Evolutionary conservation across 2,888 invertebrate genomes (phyloP), one percentile per base, ranked within the genome.

Genomic region (Drosophila ezoana): DNA sequence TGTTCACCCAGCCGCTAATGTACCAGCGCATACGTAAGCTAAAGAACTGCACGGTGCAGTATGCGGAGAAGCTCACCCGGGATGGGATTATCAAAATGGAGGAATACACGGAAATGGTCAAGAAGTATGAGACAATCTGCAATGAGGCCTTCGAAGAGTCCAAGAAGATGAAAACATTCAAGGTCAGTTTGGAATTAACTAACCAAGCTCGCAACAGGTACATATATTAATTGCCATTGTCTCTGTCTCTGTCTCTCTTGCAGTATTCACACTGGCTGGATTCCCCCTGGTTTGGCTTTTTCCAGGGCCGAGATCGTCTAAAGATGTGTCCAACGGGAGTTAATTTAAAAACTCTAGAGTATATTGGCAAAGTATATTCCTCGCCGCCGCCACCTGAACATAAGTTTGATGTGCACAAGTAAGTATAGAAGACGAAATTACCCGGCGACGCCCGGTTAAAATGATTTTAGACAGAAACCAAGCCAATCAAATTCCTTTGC

Each of bases 1-100:
- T 96, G 95, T 96, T 97, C 92, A 98, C 98, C 9, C 98, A 98
- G 91, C 98, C 98, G 0, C 93, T 97, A 63, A 98, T 98, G 97
- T 98, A 98, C 93, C 95, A 96, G 90, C 95, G 95, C 86, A 97
- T 98, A 75, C 93, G 93, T 43, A 92, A 93, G 23, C 94, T 94
- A 85, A 90, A 90, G 87, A 93, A 94, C 1, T 92, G 93, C 45
- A 93, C 96, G 51, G 92, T 94, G 40, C 93, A 95, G 51, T 98
- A 97, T 92, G 94, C 94, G 0, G 94, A 95, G 0, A 94, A 94
- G 84, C 93, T 98, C 18, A 93, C 95, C 61, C 93, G 93, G 0
- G 95, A 96, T 75, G 96, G 96, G 0, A 92, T 95, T 11, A 94
- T 96, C 23, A 95, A 94, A 3, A 94, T 95, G 38, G 93, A 93